Evolutionary conservation across 53 echinoderm and acorn worm species (phyloP), one percentile per base, ranked within the genome.

Genomic region (Astropecten irregularis): DNA sequence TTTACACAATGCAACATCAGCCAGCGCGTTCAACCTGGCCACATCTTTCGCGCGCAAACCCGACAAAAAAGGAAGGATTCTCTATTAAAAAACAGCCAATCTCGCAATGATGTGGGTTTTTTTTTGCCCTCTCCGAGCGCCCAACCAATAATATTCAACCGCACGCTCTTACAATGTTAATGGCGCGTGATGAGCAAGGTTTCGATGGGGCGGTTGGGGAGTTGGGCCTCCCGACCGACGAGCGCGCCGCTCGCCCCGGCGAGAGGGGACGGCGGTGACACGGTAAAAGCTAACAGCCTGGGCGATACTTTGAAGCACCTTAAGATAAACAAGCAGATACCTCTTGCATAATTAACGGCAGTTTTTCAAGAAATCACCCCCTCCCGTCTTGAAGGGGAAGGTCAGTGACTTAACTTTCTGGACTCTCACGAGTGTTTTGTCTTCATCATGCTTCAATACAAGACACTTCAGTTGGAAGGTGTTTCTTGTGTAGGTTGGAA

Each of bases 131-230:
- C 14, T 46, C 47, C 8, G 8, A 9, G 8, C 14, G 8, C 14
- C 14, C 8, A 46, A 46, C 8, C 8, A 46, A 9, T 9, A 9
- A 9, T 14, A 9, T 14, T 35, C 15, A 65, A 65, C 65, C 65
- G 15, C 15, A 28, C 58, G 48, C 76, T 56, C 76, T 76, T 76
- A 76, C 40, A 30, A 42, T 40, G 76, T 76, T 57, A 76, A 76
- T 76, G 76, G 76, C 76, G 76, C 76, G 76, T 76, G 76, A 37
- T 56, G 56, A 9, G 40, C 76, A n/a, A 38, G 57, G 76, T 76
- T 55, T 76, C 26, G 26, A 57, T 57, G 57, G 58, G 39, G 26
- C 57, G 40, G 37, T 3, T 40, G 14, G 76, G 76, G 76, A 76
- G 25, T 27, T 28, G 21, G 42, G 13, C 71, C 51, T n/a, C 49